A percentile compares a stretch with the other conserved stretches of the same genome.
phyloP scores from a whole-genome alignment of 1,140 invertebrate genomes.

The Cotesia glomerata region DNA sequence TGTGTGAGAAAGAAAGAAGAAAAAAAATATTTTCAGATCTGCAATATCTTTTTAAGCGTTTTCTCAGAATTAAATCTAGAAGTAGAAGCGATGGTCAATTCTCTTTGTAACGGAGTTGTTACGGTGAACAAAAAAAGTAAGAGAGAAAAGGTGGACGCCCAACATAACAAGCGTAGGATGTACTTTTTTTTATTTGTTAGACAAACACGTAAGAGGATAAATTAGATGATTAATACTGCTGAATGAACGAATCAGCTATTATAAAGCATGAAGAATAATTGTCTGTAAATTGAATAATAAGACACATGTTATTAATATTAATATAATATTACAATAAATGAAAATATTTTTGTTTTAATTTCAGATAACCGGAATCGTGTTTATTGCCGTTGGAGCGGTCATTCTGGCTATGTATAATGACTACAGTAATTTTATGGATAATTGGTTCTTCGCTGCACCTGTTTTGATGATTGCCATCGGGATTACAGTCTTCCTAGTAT shows the following conservation, averaged over 20 bases:
- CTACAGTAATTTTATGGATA: constrained; percentile 75
- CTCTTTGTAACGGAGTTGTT: not conserved
- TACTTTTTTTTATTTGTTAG: not conserved
- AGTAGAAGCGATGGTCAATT: too few relatives aligned
- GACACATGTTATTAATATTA: not conserved
- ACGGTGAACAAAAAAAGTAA: not conserved
- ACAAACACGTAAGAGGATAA: constrained; percentile 14
- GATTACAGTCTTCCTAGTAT: constrained; percentile 81
- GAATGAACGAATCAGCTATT: not conserved
- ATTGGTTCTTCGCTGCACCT: constrained; percentile 75
- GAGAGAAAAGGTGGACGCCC: not conserved
- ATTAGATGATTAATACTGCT: constrained; percentile 16
- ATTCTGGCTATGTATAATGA: constrained; percentile 71
- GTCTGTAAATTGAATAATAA: not conserved
- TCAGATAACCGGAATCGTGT: constrained; percentile 78
- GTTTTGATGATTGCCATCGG: constrained; percentile 84
- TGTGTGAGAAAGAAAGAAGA: too few relatives aligned
- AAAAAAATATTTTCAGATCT: too few relatives aligned
- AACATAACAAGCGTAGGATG: constrained; percentile 6
- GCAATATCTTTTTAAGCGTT: too few relatives aligned
- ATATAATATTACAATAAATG: constrained; percentile 2
- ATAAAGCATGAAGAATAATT: not conserved
- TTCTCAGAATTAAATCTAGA: too few relatives aligned
- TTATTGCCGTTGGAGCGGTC: constrained; percentile 75
- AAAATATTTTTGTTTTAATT: constrained; percentile 41